A percentile compares a stretch with the other conserved stretches of the same genome.
These are phyloP conservation scores for Pseudorhombus dupliciocellatus DNA, from an alignment of 2,113 vertebrate species.

Conservation along the genomic window DNA sequence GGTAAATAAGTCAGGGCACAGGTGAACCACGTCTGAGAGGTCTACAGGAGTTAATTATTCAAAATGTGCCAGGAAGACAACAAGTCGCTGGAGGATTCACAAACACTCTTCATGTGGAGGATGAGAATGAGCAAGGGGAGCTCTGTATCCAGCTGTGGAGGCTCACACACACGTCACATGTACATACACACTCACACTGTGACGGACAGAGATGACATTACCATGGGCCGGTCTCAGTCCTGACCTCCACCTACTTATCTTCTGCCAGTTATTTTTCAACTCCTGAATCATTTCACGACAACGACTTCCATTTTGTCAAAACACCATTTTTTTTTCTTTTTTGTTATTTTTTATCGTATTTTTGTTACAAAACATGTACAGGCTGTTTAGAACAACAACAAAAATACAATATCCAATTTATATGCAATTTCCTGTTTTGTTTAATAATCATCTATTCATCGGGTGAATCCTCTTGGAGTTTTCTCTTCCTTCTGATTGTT, in stretches of 20 bases:
- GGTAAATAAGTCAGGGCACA: slow-evolving; percentile 2
- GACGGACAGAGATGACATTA: slow-evolving; percentile 10
- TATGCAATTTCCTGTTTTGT: slow-evolving; percentile 69
- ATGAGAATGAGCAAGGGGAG: slow-evolving; percentile 34
- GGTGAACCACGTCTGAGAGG: slow-evolving; percentile 3
- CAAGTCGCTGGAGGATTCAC: slow-evolving; percentile 40
- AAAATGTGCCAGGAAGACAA: slow-evolving; percentile 59
- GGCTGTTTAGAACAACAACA: slow-evolving; percentile 84
- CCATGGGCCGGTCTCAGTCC: neutral
- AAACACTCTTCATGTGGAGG: slow-evolving; percentile 23
- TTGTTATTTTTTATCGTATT: slow-evolving; percentile 76
- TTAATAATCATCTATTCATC: slow-evolving; percentile 70
- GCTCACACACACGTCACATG: slow-evolving; percentile 24
- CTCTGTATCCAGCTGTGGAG: slow-evolving; percentile 29
- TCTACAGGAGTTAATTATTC: slow-evolving; percentile 12
- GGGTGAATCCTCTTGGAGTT: slow-evolving; percentile 66
- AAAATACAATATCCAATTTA: slow-evolving; percentile 81
- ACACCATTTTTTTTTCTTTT: slow-evolving; percentile 64
- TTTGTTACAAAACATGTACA: slow-evolving; percentile 82
- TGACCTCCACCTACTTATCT: slow-evolving; percentile 3
- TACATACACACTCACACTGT: slow-evolving; percentile 32
- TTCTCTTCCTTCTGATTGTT: slow-evolving; percentile 74
- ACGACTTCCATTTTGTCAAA: slow-evolving; percentile 67
- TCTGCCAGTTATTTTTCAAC: slow-evolving; percentile 18
- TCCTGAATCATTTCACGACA: slow-evolving; percentile 66